phyloP scores from a whole-genome alignment of 2,113 vertebrate genomes.

The Lepidothrix coronata region DNA sequence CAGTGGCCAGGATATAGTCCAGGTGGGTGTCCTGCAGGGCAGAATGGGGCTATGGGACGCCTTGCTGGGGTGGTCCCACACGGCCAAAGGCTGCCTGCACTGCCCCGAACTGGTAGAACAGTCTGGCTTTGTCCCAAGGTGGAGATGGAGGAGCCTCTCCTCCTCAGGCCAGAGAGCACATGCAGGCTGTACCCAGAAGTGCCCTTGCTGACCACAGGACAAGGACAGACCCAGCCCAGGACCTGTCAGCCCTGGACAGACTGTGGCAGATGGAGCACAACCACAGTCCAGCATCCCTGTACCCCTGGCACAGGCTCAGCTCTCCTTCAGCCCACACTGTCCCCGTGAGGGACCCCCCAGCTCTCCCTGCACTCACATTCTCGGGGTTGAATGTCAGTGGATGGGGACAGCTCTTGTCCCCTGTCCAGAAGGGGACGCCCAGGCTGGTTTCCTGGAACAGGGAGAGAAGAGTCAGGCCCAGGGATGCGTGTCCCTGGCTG shows the following conservation, averaged over 20 bases:
- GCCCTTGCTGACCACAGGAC: background rate
- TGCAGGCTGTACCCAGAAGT: background rate
- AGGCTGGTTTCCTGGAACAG: constrained; percentile 68
- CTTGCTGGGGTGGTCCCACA: background rate
- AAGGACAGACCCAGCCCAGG: background rate
- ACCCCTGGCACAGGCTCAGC: background rate
- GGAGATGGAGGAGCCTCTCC: background rate
- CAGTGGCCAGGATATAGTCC: constrained; percentile 82
- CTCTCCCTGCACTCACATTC: constrained; percentile 71
- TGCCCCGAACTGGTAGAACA: background rate
- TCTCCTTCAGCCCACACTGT: background rate
- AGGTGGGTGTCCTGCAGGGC: constrained; percentile 73
- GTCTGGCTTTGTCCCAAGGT: background rate
- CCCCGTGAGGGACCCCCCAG: rapidly evolving
- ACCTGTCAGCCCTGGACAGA: background rate
- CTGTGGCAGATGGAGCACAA: background rate
- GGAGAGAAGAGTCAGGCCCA: background rate
- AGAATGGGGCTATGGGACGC: background rate
- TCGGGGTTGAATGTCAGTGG: constrained; percentile 76
- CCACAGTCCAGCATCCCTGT: background rate
- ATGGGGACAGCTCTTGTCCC: constrained; percentile 80
- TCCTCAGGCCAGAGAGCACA: background rate
- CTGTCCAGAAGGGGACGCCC: constrained; percentile 81
- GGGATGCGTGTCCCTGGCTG: rapidly evolving
- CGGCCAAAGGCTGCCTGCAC: background rate